Percentiles rank a stretch among this genome's conserved stretches.
Evolutionary conservation across 2,113 vertebrate species (phyloP).

Genomic region (Callaeas wilsoni): DNA sequence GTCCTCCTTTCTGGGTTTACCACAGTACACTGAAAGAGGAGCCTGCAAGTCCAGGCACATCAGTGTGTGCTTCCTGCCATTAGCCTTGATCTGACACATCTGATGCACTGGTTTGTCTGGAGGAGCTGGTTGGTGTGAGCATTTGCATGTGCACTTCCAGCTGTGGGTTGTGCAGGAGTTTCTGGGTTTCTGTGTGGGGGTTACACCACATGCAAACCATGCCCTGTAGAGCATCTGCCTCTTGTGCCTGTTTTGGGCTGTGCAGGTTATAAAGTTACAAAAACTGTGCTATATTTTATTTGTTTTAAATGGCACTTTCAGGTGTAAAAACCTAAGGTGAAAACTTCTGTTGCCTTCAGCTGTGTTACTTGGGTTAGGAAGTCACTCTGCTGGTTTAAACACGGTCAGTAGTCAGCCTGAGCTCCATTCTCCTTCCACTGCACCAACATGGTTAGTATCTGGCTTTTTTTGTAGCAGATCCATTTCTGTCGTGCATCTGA

Average conservation of each 20-base stretch:
- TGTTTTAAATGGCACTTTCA: background rate
- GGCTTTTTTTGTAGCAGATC: background rate
- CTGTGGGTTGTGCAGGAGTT: background rate
- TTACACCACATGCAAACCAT: background rate
- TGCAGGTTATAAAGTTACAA: background rate
- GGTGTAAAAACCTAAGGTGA: background rate
- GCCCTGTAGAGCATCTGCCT: background rate
- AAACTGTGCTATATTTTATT: background rate
- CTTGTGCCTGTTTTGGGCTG: background rate
- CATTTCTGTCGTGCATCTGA: background rate
- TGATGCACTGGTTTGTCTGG: constrained; percentile 30
- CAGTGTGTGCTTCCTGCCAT: background rate
- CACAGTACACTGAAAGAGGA: background rate
- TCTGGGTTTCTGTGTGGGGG: background rate
- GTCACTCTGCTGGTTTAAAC: background rate
- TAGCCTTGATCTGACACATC: background rate
- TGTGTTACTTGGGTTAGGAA: background rate
- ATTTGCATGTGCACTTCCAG: constrained; percentile 42
- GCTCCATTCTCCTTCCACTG: background rate
- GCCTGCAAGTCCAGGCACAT: constrained; percentile 32
- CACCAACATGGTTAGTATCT: background rate
- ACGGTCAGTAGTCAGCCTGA: background rate
- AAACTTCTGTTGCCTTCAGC: background rate
- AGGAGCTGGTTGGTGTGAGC: constrained; percentile 20
- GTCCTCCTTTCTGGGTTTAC: background rate